phyloP scores from a whole-genome alignment of 1,140 invertebrate genomes.

The Glossosoma conforme region DNA sequence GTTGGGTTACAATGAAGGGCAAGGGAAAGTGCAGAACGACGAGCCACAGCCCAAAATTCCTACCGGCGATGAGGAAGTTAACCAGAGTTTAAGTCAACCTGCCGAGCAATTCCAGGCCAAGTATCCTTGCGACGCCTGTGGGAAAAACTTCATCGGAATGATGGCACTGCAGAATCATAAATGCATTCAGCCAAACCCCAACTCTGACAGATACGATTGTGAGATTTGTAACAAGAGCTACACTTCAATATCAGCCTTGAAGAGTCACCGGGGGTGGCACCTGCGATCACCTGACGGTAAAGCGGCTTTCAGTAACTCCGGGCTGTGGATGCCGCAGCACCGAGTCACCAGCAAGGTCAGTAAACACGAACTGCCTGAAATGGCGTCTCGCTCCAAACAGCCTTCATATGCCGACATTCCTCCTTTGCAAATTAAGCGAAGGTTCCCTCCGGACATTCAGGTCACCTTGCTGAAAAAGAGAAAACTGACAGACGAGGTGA shows the following conservation, averaged over 20 bases:
- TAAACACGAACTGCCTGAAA: slow-evolving; percentile 47
- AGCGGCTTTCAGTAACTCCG: slow-evolving; percentile 47
- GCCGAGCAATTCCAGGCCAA: slow-evolving; percentile 43
- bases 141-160: slow-evolving; percentile 45
- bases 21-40: slow-evolving; percentile 39
- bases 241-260: slow-evolving; percentile 50
- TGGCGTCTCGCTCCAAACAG: slow-evolving; percentile 36
- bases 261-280: slow-evolving; percentile 60
- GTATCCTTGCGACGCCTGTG: slow-evolving; percentile 46
- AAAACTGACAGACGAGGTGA: slow-evolving; percentile 44
- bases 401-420: slow-evolving; percentile 19
- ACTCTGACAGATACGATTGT: slow-evolving; percentile 49
- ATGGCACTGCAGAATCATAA: slow-evolving; percentile 47
- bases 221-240: slow-evolving; percentile 55
- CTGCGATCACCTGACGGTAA: slow-evolving; percentile 50
- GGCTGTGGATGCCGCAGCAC: slow-evolving; percentile 50
- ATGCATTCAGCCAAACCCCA: slow-evolving; percentile 38
- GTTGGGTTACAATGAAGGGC: slow-evolving; percentile 44
- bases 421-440: slow-evolving; percentile 36
- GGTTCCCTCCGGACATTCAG: slow-evolving; percentile 47
- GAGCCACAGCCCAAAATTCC: neutral
- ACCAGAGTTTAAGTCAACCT: slow-evolving; percentile 37
- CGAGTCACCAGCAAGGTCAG: slow-evolving; percentile 49
- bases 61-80: slow-evolving; percentile 35
- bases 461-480: slow-evolving; percentile 48